phyloP scores from a whole-genome alignment of 2,113 vertebrate species.

The Microtus richardsoni region DNA sequence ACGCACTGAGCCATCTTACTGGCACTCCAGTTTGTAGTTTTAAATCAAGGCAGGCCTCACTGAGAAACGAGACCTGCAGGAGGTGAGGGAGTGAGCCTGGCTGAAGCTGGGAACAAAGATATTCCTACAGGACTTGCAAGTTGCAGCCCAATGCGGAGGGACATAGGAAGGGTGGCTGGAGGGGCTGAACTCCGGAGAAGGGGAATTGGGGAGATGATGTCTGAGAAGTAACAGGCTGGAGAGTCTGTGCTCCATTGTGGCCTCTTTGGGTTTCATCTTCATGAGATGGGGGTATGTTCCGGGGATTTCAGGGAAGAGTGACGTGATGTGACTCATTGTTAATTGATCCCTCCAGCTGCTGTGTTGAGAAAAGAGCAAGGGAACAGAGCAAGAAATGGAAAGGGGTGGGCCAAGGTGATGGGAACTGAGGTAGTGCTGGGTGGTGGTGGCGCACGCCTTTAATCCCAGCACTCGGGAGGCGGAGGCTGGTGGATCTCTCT shows the following conservation, averaged over 20 bases:
- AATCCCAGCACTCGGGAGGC: neutral
- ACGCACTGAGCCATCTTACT: neutral
- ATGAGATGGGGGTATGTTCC: neutral
- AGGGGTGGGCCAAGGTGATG: too few species aligned
- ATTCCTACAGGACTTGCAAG: neutral
- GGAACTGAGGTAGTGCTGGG: neutral
- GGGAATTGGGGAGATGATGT: neutral
- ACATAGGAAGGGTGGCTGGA: neutral
- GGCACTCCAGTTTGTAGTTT: neutral
- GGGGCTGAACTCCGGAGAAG: neutral
- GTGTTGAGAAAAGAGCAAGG: neutral
- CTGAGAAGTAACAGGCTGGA: neutral
- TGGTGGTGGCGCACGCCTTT: neutral
- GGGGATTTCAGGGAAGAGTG: constrained; percentile 20
- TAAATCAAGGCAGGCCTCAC: neutral
- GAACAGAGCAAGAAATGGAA: too few species aligned
- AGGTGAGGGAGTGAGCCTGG: neutral
- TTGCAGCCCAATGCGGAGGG: neutral
- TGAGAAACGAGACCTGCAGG: neutral
- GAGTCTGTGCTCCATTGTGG: neutral
- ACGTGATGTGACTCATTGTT: constrained; percentile 4
- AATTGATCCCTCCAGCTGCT: constrained; percentile 6
- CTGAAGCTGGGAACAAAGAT: neutral
- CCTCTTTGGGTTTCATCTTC: constrained; percentile 10
- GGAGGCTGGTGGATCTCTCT: neutral